phyloP scores from a whole-genome alignment of 1,140 invertebrate species.

The Lordiphosa mommai region DNA sequence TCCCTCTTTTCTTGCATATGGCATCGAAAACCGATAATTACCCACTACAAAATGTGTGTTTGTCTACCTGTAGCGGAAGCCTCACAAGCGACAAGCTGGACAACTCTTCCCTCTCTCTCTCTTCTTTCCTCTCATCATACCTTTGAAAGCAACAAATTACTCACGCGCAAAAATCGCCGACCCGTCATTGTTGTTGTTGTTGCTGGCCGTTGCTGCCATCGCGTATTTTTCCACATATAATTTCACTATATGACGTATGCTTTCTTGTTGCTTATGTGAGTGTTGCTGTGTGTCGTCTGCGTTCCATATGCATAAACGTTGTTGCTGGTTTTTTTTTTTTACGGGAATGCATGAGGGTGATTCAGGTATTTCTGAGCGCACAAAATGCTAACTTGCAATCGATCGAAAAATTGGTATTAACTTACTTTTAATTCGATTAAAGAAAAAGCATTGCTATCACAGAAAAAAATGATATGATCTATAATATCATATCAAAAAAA shows the following conservation, averaged over 20 bases:
- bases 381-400: too few species aligned
- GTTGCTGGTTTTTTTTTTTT: conserved; percentile 20
- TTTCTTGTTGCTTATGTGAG: conserved; percentile 38
- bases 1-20: conserved; percentile 45
- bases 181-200: conserved; percentile 8
- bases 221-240: conserved; percentile 60
- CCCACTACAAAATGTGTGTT: conserved; percentile 35
- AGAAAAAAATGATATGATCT: too few species aligned
- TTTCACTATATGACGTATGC: conserved; percentile 70
- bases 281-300: conserved; percentile 8
- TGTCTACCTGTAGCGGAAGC: conserved; percentile 66
- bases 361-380: not conserved
- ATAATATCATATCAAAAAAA: too few species aligned
- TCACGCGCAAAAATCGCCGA: conserved; percentile 68
- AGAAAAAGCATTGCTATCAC: too few species aligned
- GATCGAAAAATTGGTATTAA: too few species aligned
- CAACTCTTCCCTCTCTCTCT: conserved; percentile 18
- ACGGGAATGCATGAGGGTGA: conserved; percentile 33
- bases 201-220: conserved; percentile 15
- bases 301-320: conserved; percentile 55
- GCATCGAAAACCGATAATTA: conserved; percentile 76
- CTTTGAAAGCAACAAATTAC: conserved; percentile 54
- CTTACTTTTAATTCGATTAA: too few species aligned
- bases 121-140: not conserved
- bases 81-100: conserved; percentile 60